Evolutionary conservation across 2,888 invertebrate species (phyloP).

Genomic region (Campoplex capitator): DNA sequence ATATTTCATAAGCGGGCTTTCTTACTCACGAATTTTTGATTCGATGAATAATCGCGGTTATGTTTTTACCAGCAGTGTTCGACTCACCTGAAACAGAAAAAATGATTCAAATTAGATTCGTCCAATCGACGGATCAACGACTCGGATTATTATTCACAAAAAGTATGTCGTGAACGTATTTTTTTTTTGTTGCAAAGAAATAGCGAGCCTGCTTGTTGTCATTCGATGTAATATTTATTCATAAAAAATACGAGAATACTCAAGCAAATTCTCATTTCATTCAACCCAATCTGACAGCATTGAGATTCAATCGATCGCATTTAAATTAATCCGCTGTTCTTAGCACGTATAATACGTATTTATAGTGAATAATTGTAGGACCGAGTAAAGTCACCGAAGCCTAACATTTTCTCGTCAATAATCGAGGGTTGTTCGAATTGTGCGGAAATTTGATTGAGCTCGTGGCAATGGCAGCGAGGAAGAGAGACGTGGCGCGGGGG

Average conservation of each 20-base stretch:
- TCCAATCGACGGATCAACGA: conserved; percentile 9
- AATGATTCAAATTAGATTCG: conserved; percentile 68
- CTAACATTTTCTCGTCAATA: conserved; percentile 54
- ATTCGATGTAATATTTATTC: background rate
- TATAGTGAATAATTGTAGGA: background rate
- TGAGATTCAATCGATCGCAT: background rate
- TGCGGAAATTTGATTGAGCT: conserved; percentile 53
- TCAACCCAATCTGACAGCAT: background rate
- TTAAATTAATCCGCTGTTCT: conserved; percentile 21
- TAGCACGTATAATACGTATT: background rate
- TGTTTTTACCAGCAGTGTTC: conserved; percentile 6
- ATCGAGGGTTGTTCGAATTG: conserved; percentile 47
- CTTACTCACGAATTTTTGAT: conserved; percentile 67
- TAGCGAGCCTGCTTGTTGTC: background rate
- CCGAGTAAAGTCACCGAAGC: conserved; percentile 35
- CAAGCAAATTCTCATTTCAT: background rate
- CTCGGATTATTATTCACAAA: background rate
- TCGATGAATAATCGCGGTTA: conserved; percentile 26
- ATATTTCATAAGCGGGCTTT: conserved; percentile 2
- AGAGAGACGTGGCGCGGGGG: conserved; percentile 16
- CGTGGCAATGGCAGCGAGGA: conserved; percentile 1
- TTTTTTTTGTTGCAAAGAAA: background rate
- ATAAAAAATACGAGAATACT: background rate
- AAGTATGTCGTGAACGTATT: background rate
- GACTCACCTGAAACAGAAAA: conserved; percentile 80